phyloP scores from a whole-genome alignment of 2,888 invertebrate genomes.

The Pachycephus smyrnensis region DNA sequence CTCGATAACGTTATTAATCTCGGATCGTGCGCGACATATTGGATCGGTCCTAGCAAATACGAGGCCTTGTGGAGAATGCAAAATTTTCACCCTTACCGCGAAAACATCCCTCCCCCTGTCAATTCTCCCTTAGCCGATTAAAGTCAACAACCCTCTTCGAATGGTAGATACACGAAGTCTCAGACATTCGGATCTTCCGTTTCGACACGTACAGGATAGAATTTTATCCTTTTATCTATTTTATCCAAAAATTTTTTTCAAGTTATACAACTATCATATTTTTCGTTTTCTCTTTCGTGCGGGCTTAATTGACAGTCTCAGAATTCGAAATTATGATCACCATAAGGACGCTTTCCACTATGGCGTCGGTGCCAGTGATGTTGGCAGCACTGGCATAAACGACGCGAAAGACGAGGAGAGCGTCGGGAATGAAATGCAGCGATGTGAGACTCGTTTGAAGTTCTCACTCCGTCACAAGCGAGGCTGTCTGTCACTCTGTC shows the following conservation, averaged over 20 bases:
- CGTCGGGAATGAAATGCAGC: not conserved
- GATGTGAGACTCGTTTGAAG: not conserved
- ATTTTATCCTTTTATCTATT: not conserved
- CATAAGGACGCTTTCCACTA: not conserved
- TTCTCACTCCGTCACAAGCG: not conserved
- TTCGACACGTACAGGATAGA: rapidly evolving
- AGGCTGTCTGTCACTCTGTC: not conserved
- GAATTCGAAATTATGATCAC: not conserved
- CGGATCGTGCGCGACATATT: constrained; percentile 6
- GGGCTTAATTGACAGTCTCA: not conserved
- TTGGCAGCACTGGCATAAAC: not conserved
- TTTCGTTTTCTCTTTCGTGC: not conserved
- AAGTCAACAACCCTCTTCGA: not conserved
- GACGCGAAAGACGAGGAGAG: not conserved
- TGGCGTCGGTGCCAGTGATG: not conserved
- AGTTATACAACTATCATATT: not conserved
- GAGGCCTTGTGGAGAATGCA: not conserved
- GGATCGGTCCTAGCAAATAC: not conserved
- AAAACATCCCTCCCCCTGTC: not conserved
- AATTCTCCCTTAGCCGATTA: not conserved
- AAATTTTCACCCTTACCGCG: not conserved
- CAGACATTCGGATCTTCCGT: not conserved
- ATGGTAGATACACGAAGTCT: not conserved
- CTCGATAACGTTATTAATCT: constrained; percentile 2
- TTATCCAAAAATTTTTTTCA: not conserved